phyloP scores from a whole-genome alignment of 2,113 vertebrate species.

The Microcebus jonahi region DNA sequence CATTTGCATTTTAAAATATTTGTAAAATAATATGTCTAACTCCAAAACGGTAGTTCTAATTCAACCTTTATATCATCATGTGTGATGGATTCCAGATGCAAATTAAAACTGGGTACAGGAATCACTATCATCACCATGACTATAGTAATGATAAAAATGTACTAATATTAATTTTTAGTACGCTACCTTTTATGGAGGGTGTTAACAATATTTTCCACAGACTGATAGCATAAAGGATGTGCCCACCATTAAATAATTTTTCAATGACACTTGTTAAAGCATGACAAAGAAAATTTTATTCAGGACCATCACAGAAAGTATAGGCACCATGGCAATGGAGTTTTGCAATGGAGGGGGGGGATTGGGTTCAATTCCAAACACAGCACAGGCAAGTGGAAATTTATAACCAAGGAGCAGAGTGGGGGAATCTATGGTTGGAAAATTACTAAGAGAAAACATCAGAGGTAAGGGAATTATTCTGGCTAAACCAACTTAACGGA shows the following conservation, averaged over 20 bases:
- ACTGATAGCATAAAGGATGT: neutral
- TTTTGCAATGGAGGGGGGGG: neutral
- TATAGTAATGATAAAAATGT: neutral
- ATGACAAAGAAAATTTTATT: neutral
- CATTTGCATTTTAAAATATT: slow-evolving; percentile 5
- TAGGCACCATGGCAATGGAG: neutral
- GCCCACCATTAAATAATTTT: neutral
- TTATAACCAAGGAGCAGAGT: neutral
- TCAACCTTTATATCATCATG: neutral
- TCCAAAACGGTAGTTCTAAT: neutral
- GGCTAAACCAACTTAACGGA: neutral
- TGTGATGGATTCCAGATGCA: neutral
- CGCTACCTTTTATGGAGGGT: neutral
- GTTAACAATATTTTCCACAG: neutral
- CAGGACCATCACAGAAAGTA: neutral
- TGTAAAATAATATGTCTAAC: neutral
- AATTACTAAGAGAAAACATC: neutral
- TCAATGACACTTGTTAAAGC: neutral
- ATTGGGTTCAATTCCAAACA: neutral
- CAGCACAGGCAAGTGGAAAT: neutral
- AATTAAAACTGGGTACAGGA: neutral
- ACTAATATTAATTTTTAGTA: neutral
- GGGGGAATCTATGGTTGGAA: neutral
- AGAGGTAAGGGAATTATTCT: neutral
- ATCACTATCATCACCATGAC: too few relatives aligned